Evolutionary conservation across 1,140 invertebrate species (phyloP).

Genomic region (Myzus persicae): DNA sequence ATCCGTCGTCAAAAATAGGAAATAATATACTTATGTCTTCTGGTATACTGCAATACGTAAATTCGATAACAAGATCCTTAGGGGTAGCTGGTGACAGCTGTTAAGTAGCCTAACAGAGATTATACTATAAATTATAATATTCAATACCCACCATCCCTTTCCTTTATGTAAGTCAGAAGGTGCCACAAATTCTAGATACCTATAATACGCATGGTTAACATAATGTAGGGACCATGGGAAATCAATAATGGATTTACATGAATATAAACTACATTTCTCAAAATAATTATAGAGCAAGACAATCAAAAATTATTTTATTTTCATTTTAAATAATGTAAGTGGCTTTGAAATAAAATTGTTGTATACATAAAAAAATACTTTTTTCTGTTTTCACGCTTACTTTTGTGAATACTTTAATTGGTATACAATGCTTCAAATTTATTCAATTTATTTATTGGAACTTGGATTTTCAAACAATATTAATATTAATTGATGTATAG

Average conservation of each 20-base stretch:
- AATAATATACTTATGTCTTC: not conserved
- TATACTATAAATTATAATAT: slow-evolving; percentile 16
- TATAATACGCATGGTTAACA: not conserved
- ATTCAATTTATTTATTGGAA: not conserved
- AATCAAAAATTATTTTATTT: not conserved
- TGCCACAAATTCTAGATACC: not conserved
- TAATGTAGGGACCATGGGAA: not conserved
- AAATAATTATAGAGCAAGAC: not conserved
- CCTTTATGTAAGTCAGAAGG: not conserved
- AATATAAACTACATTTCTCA: not conserved
- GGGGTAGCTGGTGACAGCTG: not conserved
- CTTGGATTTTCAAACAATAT: not conserved
- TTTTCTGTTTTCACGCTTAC: not conserved
- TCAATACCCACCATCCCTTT: not conserved
- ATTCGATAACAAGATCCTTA: not conserved
- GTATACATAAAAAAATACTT: not conserved
- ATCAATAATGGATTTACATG: slow-evolving; percentile 22
- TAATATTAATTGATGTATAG: too few relatives aligned
- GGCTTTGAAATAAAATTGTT: not conserved
- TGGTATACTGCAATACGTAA: not conserved
- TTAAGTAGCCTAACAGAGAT: slow-evolving; percentile 8
- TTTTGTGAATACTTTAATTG: not conserved
- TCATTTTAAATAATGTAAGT: not conserved
- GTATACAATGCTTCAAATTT: not conserved
- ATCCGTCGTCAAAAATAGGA: not conserved